phyloP scores from a whole-genome alignment of 2,113 vertebrate genomes.

The Callionymus lyra region DNA sequence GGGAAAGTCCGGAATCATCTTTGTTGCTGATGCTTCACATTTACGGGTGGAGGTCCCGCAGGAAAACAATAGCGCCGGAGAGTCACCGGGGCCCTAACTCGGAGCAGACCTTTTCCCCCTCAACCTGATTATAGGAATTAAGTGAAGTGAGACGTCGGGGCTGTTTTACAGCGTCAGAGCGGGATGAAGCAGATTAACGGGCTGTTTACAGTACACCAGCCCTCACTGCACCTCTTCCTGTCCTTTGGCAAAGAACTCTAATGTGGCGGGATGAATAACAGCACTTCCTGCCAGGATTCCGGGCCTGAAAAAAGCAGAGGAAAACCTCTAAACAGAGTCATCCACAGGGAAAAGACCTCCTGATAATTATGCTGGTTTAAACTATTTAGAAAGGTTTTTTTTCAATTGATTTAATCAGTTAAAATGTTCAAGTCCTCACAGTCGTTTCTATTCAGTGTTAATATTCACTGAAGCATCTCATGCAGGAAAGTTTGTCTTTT shows the following conservation, averaged over 20 bases:
- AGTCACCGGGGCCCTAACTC: slow-evolving; percentile 10
- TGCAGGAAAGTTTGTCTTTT: too few species aligned
- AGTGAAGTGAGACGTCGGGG: slow-evolving; percentile 18
- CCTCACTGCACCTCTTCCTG: slow-evolving; percentile 12
- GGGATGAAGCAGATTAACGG: slow-evolving; percentile 11
- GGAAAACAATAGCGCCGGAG: too few species aligned
- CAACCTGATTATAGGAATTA: slow-evolving; percentile 27
- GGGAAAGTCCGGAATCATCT: too few species aligned
- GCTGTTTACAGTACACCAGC: neutral
- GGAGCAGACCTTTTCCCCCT: slow-evolving; percentile 21
- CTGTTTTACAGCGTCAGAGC: slow-evolving; percentile 13
- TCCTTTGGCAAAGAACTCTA: slow-evolving; percentile 6
- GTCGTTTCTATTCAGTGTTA: too few species aligned
- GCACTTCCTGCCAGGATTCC: neutral
- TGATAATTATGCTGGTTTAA: too few species aligned
- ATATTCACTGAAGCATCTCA: too few species aligned
- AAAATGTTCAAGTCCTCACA: too few species aligned
- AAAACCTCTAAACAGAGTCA: neutral
- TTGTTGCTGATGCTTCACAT: too few species aligned
- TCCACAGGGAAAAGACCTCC: neutral
- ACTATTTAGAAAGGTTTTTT: too few species aligned
- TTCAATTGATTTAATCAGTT: too few species aligned
- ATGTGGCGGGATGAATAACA: slow-evolving; percentile 9
- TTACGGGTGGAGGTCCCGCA: too few species aligned
- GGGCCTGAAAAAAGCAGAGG: neutral